Evolutionary conservation across 92 coral and sea anemone genomes (phyloP), one percentile per base, ranked within the genome.

Genomic region (Phenganax stokvisi): DNA sequence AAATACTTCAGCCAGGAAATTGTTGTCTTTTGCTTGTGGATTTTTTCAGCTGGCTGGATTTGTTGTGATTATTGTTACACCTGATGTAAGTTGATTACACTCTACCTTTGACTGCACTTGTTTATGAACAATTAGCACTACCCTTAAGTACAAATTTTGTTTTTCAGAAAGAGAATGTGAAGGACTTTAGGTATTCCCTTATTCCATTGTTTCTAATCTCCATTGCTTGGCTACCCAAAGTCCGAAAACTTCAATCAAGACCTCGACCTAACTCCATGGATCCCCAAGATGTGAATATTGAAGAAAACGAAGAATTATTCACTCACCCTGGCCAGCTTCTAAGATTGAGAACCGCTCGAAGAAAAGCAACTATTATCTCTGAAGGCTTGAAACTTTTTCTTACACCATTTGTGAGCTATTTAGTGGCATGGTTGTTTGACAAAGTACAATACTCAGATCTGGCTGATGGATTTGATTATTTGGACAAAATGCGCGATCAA

Each of bases 341-440:
- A 15, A 31, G 70, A 53, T 17, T 68, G 59, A 84, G 73, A 87
- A 89, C 85, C 27, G 93, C 93, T 9, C 81, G 97, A 30, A 85
- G 87, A 25, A 96, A 92, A 66, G 90, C 99, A 6, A 88, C 99
- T 0, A 66, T 91, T 56, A 90, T 96, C 6, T 81, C 89, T 51
- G 88, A 93, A 54, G 76, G 89, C 12, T 64, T 89, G 56, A 96
- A 96, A 57, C 90, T 96, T 51, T 15, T 90, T 6, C 13, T 89
- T n/a, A 96, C 93, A 54, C 99, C 99, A 10, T 89, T 92, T n/a
- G 80, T 90, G 6, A 89, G 91, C 13, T 90, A 90, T 4, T 60
- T 92, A 3, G 86, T 88, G 69, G 79, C 89, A 57, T 65, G 76
- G 65, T 5, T 71, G 28, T 88, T 67, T 63, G 59, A 64, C 7